Base-by-base conservation (phyloP, 1,140 invertebrate species). In the Mylabris phalerata region DNA sequence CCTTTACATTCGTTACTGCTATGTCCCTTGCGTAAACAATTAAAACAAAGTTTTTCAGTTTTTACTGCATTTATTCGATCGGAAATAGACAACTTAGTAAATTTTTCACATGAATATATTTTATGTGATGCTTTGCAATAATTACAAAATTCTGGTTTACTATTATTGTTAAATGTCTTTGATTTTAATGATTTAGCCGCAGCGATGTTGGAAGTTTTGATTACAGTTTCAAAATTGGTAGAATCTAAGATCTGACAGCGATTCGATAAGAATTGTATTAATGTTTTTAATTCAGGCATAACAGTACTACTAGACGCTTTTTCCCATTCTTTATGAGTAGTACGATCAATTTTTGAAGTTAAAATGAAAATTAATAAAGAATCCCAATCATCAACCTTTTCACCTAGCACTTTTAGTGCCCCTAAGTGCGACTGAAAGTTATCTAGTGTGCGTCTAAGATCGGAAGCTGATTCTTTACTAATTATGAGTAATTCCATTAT, bases 241-340 rank as follows among this genome's bases (percentile, higher is more conserved):
- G 38, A 32, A 4, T 50, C 49, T 41, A 50, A 40, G 0, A 41
- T 9, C 26, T 19, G 4, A 13, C 49, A 40, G 4, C 49, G 38
- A n/a, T 54, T 54, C 44, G 43, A 40, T 45, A 54, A 11, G 43
- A 54, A 54, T 13, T 2, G 9, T 44, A 54, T 50, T 19, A 32
- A 32, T 19, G 43, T 24, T 9, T n/a, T 54, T 11, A 54, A 54
- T 11, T 25, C 24, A 24, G 52, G 52, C 2, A 55, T 44, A 46
- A 9, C 38, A 2, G 19, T 39, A 3, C 13, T 47, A n/a, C 45
- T 11, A 13, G 13, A 13, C 4, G 13, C n/a, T 13, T 24, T 32
- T 55, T 55, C 43, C 52, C 52, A 55, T 43, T 55, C 52, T 13
- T 32, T 44, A n/a, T 26, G 32, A 10, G 52, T 38, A 46, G 1